A percentile compares a stretch with the other conserved stretches of the same genome.
These are phyloP conservation scores for Corythornis madagascariensis DNA, from an alignment of 2,113 vertebrate genomes.

Conservation along the genomic window DNA sequence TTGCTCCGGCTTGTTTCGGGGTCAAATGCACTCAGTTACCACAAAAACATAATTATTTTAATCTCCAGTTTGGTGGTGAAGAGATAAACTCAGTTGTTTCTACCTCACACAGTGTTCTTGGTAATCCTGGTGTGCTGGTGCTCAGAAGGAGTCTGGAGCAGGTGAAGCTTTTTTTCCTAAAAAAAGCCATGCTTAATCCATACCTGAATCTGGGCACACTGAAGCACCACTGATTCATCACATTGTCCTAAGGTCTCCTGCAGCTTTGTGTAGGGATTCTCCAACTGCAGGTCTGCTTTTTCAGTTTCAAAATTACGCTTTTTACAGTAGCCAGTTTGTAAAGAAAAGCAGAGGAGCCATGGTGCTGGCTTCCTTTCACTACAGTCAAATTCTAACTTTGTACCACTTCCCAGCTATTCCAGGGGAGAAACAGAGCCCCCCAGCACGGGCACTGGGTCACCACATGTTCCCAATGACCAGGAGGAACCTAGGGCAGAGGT, in stretches of 20 bases:
- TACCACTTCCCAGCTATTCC: not conserved
- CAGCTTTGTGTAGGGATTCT: rapidly evolving
- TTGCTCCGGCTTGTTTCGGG: not conserved
- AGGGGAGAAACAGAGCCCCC: not conserved
- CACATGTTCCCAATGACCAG: not conserved
- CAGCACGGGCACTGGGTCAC: not conserved
- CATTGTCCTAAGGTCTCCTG: not conserved
- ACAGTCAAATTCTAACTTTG: not conserved
- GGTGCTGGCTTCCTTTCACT: not conserved
- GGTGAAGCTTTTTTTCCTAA: not conserved
- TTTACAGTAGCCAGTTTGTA: not conserved
- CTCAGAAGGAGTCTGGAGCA: not conserved
- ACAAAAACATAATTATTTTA: not conserved
- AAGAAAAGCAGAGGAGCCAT: not conserved
- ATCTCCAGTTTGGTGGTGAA: not conserved
- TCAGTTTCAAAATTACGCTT: not conserved
- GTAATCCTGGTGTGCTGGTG: not conserved
- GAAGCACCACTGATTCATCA: not conserved
- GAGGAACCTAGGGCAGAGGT: not conserved
- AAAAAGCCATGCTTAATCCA: not conserved
- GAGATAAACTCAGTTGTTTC: not conserved
- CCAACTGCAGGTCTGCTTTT: not conserved
- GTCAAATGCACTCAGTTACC: not conserved
- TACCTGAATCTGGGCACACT: not conserved
- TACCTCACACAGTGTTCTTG: rapidly evolving